phyloP scores from a whole-genome alignment of 1,140 invertebrate genomes.

The Orius insidiosus region DNA sequence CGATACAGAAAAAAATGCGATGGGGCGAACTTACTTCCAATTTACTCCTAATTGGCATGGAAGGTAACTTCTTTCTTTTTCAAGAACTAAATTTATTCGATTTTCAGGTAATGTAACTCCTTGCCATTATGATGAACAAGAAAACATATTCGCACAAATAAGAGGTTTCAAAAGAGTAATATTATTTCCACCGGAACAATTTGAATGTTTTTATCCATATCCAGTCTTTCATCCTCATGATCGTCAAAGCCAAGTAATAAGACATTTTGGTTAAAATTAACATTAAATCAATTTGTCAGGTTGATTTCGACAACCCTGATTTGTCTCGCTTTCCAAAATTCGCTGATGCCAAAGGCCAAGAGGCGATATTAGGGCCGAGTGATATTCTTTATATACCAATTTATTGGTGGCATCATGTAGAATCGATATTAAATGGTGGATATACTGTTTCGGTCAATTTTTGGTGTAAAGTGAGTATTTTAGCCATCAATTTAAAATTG shows the following conservation, averaged over 20 bases:
- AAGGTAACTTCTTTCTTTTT: constrained; percentile 24
- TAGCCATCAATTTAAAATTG: no score
- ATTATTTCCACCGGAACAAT: constrained; percentile 44
- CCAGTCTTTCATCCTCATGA: constrained; percentile 51
- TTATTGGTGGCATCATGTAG: constrained; percentile 56
- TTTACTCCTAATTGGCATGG: constrained; percentile 38
- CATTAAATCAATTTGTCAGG: no score
- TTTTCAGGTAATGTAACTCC: constrained; percentile 42
- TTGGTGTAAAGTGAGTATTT: constrained; percentile 48
- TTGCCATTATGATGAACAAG: constrained; percentile 52
- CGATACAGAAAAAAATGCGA: constrained; percentile 33
- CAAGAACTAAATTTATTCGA: not conserved
- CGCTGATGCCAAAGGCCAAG: constrained; percentile 31
- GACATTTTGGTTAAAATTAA: no score
- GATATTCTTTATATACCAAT: constrained; percentile 49
- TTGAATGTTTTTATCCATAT: constrained; percentile 45
- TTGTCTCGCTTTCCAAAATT: constrained; percentile 40
- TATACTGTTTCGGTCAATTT: constrained; percentile 47
- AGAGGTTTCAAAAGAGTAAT: constrained; percentile 41
- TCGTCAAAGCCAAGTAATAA: constrained; percentile 46
- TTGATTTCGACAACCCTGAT: constrained; percentile 47
- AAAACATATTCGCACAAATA: constrained; percentile 49
- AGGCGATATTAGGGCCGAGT: constrained; percentile 40
- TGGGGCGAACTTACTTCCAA: constrained; percentile 49
- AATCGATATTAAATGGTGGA: constrained; percentile 34